phyloP scores from a whole-genome alignment of 2,113 vertebrate species.

The Podiceps cristatus region DNA sequence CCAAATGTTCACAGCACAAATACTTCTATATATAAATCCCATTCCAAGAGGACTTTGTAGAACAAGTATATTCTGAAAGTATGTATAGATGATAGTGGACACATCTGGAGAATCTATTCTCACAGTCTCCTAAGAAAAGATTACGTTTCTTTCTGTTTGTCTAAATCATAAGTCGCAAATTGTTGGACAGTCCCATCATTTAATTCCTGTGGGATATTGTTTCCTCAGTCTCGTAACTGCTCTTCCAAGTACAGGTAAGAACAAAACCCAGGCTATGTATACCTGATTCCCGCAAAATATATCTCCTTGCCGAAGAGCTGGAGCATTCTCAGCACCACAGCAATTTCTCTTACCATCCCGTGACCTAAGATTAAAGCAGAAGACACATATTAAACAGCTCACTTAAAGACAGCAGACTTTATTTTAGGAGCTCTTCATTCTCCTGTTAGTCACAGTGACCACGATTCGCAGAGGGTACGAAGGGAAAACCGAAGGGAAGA shows the following conservation, averaged over 20 bases:
- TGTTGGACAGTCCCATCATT: neutral
- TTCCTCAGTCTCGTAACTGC: neutral
- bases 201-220: neutral
- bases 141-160: neutral
- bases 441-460: neutral
- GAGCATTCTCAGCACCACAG: neutral
- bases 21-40: neutral
- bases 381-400: neutral
- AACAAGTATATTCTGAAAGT: neutral
- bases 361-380: neutral
- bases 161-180: neutral
- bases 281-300: neutral
- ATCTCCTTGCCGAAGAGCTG: neutral
- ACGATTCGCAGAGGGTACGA: accelerated
- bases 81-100: neutral
- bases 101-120: neutral
- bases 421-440: neutral
- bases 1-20: neutral
- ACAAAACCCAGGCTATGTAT: neutral
- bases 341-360: neutral
- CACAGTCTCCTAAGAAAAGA: neutral
- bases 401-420: neutral
- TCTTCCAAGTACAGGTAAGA: neutral
- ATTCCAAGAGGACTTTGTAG: neutral
- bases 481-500: neutral